Conservation (phyloP, 37 sponge, comb jelly and placozoan genomes). For the Cladorhizidae sp. region DNA sequence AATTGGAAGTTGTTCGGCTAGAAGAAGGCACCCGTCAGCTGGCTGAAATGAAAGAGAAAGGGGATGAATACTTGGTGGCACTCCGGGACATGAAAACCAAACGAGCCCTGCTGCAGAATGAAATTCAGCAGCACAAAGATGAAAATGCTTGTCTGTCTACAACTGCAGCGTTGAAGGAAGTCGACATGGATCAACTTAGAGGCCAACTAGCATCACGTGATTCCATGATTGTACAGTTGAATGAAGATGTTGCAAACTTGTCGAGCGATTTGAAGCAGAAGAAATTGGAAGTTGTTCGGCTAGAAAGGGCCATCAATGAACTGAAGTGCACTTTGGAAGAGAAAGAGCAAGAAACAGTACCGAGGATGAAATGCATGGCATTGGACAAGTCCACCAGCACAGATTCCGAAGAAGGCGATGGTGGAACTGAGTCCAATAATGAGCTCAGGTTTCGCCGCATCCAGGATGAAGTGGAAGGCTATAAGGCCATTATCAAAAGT, state of each 20-base stretch:
- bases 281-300: not conserved
- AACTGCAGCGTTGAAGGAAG: not conserved
- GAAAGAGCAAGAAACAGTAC: not conserved
- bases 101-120: too few relatives aligned
- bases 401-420: not conserved
- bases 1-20: not conserved
- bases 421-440: not conserved
- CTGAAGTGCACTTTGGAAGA: not conserved
- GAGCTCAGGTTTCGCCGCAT: constrained; percentile 4
- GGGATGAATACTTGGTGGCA: not conserved
- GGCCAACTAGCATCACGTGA: not conserved
- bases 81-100: not conserved
- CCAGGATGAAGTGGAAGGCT: constrained; percentile 31
- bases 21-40: constrained; percentile 8
- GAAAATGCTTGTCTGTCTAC: not conserved
- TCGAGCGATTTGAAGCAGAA: not conserved
- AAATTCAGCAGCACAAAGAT: too few relatives aligned
- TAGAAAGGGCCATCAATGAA: not conserved
- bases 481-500: constrained; percentile 37
- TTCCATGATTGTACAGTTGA: not conserved
- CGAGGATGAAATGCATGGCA: not conserved
- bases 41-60: not conserved
- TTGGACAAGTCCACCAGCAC: too few relatives aligned
- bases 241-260: not conserved
- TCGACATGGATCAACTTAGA: not conserved